Conservation (phyloP, 2,888 invertebrate genomes). For the Eremobia ochroleuca region DNA sequence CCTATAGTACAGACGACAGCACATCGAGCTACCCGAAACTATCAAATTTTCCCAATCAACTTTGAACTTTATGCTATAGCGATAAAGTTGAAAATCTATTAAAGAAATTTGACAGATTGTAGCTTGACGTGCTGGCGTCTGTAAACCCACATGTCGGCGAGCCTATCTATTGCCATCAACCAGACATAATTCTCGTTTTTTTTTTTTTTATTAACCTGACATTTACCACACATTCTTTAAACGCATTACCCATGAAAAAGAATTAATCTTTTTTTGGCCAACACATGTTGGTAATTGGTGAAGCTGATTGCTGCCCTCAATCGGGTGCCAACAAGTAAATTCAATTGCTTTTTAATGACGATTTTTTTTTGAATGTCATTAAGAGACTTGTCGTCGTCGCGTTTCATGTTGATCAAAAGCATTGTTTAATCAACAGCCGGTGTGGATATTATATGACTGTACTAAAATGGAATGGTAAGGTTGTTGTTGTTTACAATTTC, state of each 20-base stretch:
- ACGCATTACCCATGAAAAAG: constrained; percentile 28
- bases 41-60: too few species aligned
- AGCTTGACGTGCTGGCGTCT: too few species aligned
- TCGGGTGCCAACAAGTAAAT: constrained; percentile 81
- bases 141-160: too few species aligned
- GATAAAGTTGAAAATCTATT: too few species aligned
- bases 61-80: too few species aligned
- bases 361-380: constrained; percentile 84
- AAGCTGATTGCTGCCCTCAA: constrained; percentile 73
- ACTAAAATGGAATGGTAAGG: constrained; percentile 6
- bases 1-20: too few species aligned
- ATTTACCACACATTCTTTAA: constrained; percentile 31
- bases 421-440: constrained; percentile 78
- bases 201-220: background rate
- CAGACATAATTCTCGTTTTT: background rate
- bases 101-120: too few species aligned
- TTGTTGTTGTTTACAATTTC: too few species aligned
- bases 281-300: constrained; percentile 62
- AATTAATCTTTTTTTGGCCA: constrained; percentile 39
- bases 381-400: constrained; percentile 66
- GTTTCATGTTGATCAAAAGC: constrained; percentile 80
- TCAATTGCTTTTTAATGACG: constrained; percentile 85
- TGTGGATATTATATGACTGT: constrained; percentile 24
- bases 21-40: too few species aligned
- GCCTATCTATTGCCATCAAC: background rate